Percentiles rank a stretch among this genome's conserved stretches.
These are phyloP conservation scores for Novumbra hubbsi DNA, from an alignment of 2,797 vertebrate species.

Conservation along the genomic window DNA sequence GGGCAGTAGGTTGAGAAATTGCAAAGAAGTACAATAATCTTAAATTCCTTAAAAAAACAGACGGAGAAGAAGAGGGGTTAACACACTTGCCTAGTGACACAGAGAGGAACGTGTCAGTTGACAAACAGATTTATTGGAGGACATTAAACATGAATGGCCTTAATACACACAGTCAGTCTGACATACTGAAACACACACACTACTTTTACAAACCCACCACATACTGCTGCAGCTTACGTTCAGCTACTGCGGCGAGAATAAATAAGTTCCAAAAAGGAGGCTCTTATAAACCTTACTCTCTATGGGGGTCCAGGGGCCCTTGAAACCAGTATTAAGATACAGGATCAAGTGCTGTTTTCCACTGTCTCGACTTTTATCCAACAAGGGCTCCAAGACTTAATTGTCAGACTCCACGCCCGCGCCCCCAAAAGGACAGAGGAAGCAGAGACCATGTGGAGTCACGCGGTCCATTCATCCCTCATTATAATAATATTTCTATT, in stretches of 20 bases:
- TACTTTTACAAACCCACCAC: conserved; percentile 14
- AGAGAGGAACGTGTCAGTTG: too few species aligned
- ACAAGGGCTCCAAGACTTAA: conserved; percentile 61
- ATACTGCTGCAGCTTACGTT: conserved; percentile 3
- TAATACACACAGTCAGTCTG: conserved; percentile 21
- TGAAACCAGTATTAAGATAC: conserved; percentile 54
- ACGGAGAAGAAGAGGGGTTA: too few species aligned
- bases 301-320: conserved; percentile 26
- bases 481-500: conserved; percentile 97
- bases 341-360: conserved; percentile 60
- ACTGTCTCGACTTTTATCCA: conserved; percentile 56
- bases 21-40: too few species aligned
- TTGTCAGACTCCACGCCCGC: conserved; percentile 17
- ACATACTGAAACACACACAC: conserved; percentile 13
- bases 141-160: too few species aligned
- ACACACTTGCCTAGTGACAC: too few species aligned
- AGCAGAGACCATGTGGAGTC: not conserved
- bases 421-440: conserved; percentile 7
- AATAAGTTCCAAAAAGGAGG: conserved; percentile 35
- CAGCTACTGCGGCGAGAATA: conserved; percentile 32
- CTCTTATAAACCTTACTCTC: conserved; percentile 45
- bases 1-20: conserved; percentile 13
- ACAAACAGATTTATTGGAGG: too few species aligned
- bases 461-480: conserved; percentile 52
- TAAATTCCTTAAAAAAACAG: not conserved